Base-by-base conservation (phyloP, 2,113 vertebrate genomes). In the Cephalopholis sonnerati region DNA sequence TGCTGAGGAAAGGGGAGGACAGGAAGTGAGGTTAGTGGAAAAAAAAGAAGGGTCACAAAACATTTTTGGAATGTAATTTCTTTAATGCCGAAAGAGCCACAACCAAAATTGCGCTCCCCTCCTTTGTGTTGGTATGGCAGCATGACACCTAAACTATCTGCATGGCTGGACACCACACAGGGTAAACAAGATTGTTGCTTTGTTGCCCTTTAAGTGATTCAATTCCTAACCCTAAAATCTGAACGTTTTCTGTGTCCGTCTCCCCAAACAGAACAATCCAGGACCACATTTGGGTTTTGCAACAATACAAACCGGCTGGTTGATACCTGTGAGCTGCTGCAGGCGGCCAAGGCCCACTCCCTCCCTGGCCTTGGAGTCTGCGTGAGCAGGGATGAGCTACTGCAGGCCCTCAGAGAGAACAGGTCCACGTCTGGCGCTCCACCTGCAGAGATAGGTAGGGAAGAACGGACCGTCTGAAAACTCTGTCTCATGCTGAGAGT, bases 351-450 rank as follows among this genome's bases (percentile, higher is more conserved):
- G 44, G 92, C 92, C 51, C 97, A 96, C 83, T 97, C 97, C 44
- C 79, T 98, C 17, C 89, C 96, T 11, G 94, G 58, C 61, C 93
- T 99, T 81, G 96, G 94, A 70, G 87, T 98, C 24, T 97, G 96
- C 66, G 95, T 95, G 65, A 91, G 96, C 61, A 90, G 96, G 48
- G 93, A 96, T 63, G 93, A 97, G 22, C 1, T 99, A 16, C 91
- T 96, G 83, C 74, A 91, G 88, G 86, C 87, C 59, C 86, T 99
- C 64, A 82, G 50, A 86, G 87, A 81, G 82, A 91, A 22, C 75
- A 13, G 72, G 11, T 7, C 48, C 1, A 7, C 16, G 67, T 36
- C 48, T 36, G 13, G 7, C 2, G 50, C 67, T 54, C 67, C 13
- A 39, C 18, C 32, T n/a, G 95, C 94, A 54, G 74, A 77, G 51